Evolutionary conservation across 2,797 vertebrate genomes (phyloP).

Genomic region (Adrianichthys oophorus): DNA sequence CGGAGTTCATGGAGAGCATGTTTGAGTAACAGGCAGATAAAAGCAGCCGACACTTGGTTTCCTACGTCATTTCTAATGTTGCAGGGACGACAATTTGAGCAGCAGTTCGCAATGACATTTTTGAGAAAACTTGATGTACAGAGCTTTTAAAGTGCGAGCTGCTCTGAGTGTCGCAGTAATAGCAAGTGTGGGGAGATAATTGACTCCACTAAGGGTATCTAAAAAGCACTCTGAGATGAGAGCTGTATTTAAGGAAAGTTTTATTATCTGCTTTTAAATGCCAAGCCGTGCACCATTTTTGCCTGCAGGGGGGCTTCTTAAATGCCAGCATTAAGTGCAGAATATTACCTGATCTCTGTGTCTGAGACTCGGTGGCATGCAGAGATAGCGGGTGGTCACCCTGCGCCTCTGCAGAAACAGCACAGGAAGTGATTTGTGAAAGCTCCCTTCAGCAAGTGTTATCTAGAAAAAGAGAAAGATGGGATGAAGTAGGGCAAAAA

Average conservation of each 20-base stretch:
- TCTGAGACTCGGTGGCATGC: slow-evolving; percentile 56
- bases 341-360: slow-evolving; percentile 63
- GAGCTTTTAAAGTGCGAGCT: slow-evolving; percentile 65
- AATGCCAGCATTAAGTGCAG: slow-evolving; percentile 80
- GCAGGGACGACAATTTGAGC: slow-evolving; percentile 52
- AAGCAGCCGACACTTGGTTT: slow-evolving; percentile 22
- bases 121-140: slow-evolving; percentile 49
- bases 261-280: slow-evolving; percentile 77
- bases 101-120: slow-evolving; percentile 66
- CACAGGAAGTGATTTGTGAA: slow-evolving; percentile 56
- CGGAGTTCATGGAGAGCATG: slow-evolving; percentile 17
- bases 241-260: slow-evolving; percentile 74
- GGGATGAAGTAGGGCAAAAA: no score
- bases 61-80: slow-evolving; percentile 31
- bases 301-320: slow-evolving; percentile 64
- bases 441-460: slow-evolving; percentile 40
- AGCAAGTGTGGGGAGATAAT: slow-evolving; percentile 75
- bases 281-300: slow-evolving; percentile 63
- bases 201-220: slow-evolving; percentile 73
- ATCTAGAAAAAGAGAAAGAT: slow-evolving; percentile 25
- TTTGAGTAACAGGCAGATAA: slow-evolving; percentile 47
- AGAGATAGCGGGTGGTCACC: slow-evolving; percentile 52
- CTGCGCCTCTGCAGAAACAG: slow-evolving; percentile 32
- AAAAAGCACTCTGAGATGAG: slow-evolving; percentile 78
- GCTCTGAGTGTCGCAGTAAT: slow-evolving; percentile 66